Evolutionary conservation across 2,888 invertebrate genomes (phyloP).

Genomic region (Netelia inedita): DNA sequence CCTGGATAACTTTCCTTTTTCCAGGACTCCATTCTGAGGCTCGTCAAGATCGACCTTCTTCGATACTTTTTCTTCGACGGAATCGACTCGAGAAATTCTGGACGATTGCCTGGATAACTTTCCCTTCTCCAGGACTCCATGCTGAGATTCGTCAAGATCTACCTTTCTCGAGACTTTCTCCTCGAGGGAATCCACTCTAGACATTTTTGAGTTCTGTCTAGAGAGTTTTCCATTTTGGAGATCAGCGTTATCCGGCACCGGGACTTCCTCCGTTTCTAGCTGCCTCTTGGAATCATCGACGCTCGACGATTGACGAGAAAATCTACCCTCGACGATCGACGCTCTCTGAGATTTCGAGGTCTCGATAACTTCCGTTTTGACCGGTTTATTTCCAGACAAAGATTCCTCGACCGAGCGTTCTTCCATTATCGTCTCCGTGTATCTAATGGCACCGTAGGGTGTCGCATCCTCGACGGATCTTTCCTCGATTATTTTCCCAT

Average conservation of each 20-base stretch:
- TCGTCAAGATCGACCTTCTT: conserved; percentile 68
- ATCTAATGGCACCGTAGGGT: conserved; percentile 72
- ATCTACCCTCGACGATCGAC: conserved; percentile 66
- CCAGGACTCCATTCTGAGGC: conserved; percentile 69
- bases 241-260: conserved; percentile 47
- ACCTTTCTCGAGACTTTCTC: conserved; percentile 61
- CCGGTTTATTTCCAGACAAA: conserved; percentile 82
- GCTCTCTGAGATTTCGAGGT: conserved; percentile 60
- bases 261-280: conserved; percentile 16
- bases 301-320: conserved; percentile 61
- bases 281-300: conserved; percentile 42
- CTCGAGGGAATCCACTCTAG: conserved; percentile 58
- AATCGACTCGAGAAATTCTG: conserved; percentile 60
- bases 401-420: conserved; percentile 86
- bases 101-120: conserved; percentile 68
- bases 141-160: conserved; percentile 70
- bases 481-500: conserved; percentile 72
- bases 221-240: conserved; percentile 47
- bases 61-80: conserved; percentile 47
- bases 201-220: conserved; percentile 57
- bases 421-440: conserved; percentile 82
- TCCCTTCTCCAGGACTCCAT: conserved; percentile 67
- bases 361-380: conserved; percentile 64
- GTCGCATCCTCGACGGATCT: conserved; percentile 72
- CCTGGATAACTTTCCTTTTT: conserved; percentile 69